Evolutionary conservation across 2,113 vertebrate species (phyloP).

Genomic region (Ammodytes marinus): DNA sequence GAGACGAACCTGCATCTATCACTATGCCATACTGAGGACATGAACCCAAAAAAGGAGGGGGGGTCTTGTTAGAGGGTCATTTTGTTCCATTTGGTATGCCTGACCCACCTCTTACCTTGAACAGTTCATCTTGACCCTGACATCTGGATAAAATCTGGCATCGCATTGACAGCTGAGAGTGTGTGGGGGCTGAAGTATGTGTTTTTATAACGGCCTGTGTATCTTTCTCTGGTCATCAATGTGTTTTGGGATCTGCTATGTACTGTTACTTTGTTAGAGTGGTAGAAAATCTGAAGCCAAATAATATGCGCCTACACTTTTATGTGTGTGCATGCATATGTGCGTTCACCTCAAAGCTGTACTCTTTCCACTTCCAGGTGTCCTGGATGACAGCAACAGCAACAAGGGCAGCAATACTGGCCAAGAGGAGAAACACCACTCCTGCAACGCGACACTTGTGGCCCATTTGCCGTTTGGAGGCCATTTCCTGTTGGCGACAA

Average conservation of each 20-base stretch:
- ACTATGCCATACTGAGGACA: slow-evolving; percentile 92
- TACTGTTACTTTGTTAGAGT: not conserved
- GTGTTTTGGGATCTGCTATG: not conserved
- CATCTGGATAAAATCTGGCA: slow-evolving; percentile 15
- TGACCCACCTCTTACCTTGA: not conserved
- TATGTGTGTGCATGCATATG: not conserved
- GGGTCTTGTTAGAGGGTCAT: not conserved
- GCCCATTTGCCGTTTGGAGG: slow-evolving; percentile 77
- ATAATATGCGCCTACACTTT: not conserved
- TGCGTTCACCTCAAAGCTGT: slow-evolving; percentile 86
- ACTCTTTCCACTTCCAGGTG: slow-evolving; percentile 80
- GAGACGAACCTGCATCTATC: slow-evolving; percentile 95
- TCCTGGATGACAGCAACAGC: slow-evolving; percentile 90
- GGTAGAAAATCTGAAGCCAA: not conserved
- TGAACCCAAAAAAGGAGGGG: not conserved
- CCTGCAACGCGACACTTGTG: slow-evolving; percentile 83
- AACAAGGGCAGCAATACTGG: slow-evolving; percentile 89
- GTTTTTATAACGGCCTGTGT: not conserved
- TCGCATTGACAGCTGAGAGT: not conserved
- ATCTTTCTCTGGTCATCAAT: not conserved
- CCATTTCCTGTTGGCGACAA: slow-evolving; percentile 78
- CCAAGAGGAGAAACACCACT: slow-evolving; percentile 86
- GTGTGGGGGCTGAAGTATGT: not conserved
- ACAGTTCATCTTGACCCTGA: not conserved
- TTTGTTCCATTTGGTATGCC: not conserved